Base-by-base conservation (phyloP, 2,113 vertebrate species). In the Onychostruthus taczanowskii region DNA sequence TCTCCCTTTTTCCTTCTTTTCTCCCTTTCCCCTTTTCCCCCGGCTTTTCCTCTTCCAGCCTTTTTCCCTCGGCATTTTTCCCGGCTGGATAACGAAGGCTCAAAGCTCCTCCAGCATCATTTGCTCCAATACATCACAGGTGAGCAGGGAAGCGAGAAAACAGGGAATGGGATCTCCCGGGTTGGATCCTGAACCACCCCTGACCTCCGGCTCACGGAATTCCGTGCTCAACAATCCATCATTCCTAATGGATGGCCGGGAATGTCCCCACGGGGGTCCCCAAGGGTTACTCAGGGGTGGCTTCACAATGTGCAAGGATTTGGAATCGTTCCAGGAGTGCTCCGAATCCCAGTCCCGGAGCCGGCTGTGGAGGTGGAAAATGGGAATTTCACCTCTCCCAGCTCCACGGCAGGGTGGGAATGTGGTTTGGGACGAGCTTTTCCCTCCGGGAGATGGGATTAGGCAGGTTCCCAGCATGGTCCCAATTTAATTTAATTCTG, bases 391-490 rank as follows among this genome's bases (percentile, higher is more conserved):
- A 24, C 58, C 44, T 74, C 77, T 90, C 68, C 46, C 66, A 14
- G 33, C 6, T 11, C 35, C 39, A 2, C 3, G 10, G 47, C 56
- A 3, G 41, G 31, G 79, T 33, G 47, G 95, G 92, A 84, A 52
- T 27, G 19, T 5, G 49, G 85, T 80, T 96, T 76, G 73, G 94
- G 86, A 92, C 76, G 90, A 81, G 93, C 2, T 85, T 30, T 75
- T 55, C 88, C 74, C 76, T n/a, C 24, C 0, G 7, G 83, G 70
- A 67, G 61, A 85, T 43, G 52, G 72, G 95, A 96, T 95, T 87
- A 96, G 93, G 93, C 93, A 44, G 74, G 47, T 83, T 84, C 96
- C 53, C 97, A 91, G 96, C 96, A 44, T 93, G 97, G 49, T 66
- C 91, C 96, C 93, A 90, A 96, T 96, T 96, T 94, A 97, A 92